phyloP scores from a whole-genome alignment of 2,888 invertebrate genomes.

The Watsonalla cultraria region DNA sequence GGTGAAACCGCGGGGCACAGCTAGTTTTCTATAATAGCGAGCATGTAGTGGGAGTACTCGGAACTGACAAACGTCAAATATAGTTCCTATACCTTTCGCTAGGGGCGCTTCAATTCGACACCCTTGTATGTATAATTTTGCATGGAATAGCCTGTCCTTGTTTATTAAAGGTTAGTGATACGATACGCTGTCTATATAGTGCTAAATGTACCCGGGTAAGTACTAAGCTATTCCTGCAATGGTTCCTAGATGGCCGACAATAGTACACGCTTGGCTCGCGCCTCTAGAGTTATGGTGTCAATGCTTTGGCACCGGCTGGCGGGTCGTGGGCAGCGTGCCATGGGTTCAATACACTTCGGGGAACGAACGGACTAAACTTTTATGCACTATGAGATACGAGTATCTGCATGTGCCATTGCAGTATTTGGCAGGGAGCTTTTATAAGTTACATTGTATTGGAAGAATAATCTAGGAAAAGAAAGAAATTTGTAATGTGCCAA shows the following conservation, averaged over 20 bases:
- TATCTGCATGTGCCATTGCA: not conserved
- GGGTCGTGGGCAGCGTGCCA: conserved; percentile 24
- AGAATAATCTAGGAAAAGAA: too few species aligned
- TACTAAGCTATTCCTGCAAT: not conserved
- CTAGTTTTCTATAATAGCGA: too few species aligned
- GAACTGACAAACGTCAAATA: too few species aligned
- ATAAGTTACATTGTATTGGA: too few species aligned
- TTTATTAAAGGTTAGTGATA: too few species aligned
- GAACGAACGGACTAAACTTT: not conserved
- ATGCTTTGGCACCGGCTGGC: conserved; percentile 36
- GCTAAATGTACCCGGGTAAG: not conserved
- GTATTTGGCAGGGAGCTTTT: not conserved
- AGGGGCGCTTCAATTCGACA: too few species aligned
- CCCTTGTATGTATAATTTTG: too few species aligned
- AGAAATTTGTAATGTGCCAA: too few species aligned
- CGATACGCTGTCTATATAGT: not conserved
- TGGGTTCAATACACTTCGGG: conserved; percentile 12
- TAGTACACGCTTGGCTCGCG: conserved; percentile 19
- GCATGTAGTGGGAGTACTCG: too few species aligned
- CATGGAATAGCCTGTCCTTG: too few species aligned
- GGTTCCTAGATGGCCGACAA: not conserved
- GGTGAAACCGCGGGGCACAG: too few species aligned
- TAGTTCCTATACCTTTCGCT: too few species aligned
- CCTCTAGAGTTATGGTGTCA: conserved; percentile 30
- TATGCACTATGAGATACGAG: not conserved